These are phyloP conservation scores for Rhaphigaster nebulosa DNA, from an alignment of 2,888 invertebrate genomes.

Conservation along the genomic window DNA sequence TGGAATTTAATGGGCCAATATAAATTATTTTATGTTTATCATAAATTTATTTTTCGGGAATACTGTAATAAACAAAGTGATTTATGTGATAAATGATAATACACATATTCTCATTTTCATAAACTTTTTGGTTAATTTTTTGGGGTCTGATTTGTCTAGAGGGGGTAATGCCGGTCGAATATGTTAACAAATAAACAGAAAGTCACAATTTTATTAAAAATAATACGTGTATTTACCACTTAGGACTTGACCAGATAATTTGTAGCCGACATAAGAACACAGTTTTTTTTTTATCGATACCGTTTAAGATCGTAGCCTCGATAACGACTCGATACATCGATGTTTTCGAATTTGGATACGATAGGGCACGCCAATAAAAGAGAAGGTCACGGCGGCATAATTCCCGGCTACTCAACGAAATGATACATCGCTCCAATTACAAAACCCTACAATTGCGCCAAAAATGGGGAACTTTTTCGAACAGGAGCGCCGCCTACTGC, in stretches of 20 bases:
- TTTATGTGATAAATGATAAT: too few relatives aligned
- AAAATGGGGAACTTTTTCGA: slow-evolving; percentile 16
- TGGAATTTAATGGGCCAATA: too few relatives aligned
- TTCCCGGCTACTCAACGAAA: neutral
- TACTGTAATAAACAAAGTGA: too few relatives aligned
- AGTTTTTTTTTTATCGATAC: neutral
- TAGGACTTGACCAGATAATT: neutral
- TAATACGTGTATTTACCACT: neutral
- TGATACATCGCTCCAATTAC: slow-evolving; percentile 22
- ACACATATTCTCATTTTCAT: too few relatives aligned
- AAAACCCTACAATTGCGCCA: slow-evolving; percentile 37
- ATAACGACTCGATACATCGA: neutral
- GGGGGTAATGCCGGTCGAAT: too few relatives aligned
- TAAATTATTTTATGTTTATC: too few relatives aligned
- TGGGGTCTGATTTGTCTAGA: too few relatives aligned
- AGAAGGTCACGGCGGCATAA: neutral
- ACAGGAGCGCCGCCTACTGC: neutral
- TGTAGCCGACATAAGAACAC: neutral
- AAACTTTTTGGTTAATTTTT: too few relatives aligned
- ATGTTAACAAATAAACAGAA: neutral
- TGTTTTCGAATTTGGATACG: neutral
- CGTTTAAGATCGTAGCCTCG: neutral
- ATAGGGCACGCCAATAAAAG: neutral
- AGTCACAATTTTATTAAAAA: neutral
- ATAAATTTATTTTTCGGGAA: too few relatives aligned